These are phyloP conservation scores for Ichneumoninae sp. DNA, from an alignment of 2,888 invertebrate species.

Conservation along the genomic window DNA sequence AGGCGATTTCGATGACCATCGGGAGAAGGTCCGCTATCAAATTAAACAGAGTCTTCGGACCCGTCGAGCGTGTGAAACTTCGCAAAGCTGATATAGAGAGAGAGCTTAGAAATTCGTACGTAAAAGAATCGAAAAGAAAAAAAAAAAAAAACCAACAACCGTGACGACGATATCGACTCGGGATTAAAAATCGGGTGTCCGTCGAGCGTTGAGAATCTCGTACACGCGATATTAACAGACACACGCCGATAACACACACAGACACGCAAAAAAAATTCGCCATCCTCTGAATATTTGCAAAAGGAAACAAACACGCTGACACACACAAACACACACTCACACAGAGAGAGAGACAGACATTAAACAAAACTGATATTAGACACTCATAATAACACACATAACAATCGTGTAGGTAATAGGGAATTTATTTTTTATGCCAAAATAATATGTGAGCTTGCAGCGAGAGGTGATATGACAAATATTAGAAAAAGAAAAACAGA, in stretches of 20 bases:
- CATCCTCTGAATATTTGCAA: conserved; percentile 52
- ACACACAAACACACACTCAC: conserved; percentile 48
- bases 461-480: conserved; percentile 75
- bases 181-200: conserved; percentile 70
- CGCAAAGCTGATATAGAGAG: conserved; percentile 68
- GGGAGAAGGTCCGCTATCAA: conserved; percentile 5
- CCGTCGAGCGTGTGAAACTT: conserved; percentile 75
- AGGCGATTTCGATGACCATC: conserved; percentile 2
- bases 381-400: conserved; percentile 52
- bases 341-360: conserved; percentile 8
- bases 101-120: conserved; percentile 77
- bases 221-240: conserved; percentile 19
- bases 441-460: conserved; percentile 74
- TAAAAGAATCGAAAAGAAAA: conserved; percentile 32
- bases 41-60: conserved; percentile 1
- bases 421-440: conserved; percentile 83
- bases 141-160: background rate
- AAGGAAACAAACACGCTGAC: conserved; percentile 62
- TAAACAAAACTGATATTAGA: conserved; percentile 38
- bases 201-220: conserved; percentile 76
- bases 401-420: conserved; percentile 77
- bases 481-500: conserved; percentile 61
- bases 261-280: conserved; percentile 34
- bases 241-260: conserved; percentile 31
- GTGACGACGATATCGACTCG: conserved; percentile 16